These are phyloP conservation scores for Bostrychus sinensis DNA, from an alignment of 2,113 vertebrate species.

Conservation along the genomic window DNA sequence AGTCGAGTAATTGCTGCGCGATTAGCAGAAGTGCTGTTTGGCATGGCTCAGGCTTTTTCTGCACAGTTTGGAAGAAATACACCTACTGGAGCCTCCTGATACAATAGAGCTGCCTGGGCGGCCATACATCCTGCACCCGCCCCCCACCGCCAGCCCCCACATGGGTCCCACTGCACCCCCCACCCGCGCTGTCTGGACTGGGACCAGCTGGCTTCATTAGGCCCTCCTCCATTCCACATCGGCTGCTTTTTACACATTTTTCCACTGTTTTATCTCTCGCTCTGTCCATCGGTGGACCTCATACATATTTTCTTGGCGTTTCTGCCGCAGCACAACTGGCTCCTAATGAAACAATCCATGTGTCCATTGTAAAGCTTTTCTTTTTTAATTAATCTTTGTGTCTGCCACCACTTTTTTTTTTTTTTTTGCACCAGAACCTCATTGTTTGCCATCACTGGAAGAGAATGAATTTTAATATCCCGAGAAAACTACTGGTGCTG, in stretches of 20 bases:
- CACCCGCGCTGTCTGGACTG: conserved; percentile 82
- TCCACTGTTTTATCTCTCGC: conserved; percentile 83
- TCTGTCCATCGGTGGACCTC: conserved; percentile 80
- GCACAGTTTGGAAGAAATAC: conserved; percentile 80
- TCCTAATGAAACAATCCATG: conserved; percentile 83
- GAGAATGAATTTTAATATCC: conserved; percentile 68
- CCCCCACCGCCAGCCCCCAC: conserved; percentile 63
- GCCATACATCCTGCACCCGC: conserved; percentile 80
- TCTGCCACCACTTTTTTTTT: conserved; percentile 65
- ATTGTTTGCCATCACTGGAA: conserved; percentile 72
- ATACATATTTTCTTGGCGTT: conserved; percentile 82
- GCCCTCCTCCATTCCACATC: conserved; percentile 80
- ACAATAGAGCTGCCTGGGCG: conserved; percentile 82
- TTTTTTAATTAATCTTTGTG: conserved; percentile 83
- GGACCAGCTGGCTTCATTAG: conserved; percentile 87
- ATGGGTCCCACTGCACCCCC: conserved; percentile 72
- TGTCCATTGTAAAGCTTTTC: conserved; percentile 78
- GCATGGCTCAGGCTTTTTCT: conserved; percentile 72
- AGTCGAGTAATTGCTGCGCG: conserved; percentile 82
- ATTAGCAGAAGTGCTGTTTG: conserved; percentile 84
- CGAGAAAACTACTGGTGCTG: conserved; percentile 55
- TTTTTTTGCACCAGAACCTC: conserved; percentile 59
- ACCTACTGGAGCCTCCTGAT: conserved; percentile 84
- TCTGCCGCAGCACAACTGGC: conserved; percentile 76
- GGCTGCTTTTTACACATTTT: conserved; percentile 84